These are phyloP conservation scores for Whitmania pigra DNA, from an alignment of 1,140 invertebrate genomes.

Conservation along the genomic window DNA sequence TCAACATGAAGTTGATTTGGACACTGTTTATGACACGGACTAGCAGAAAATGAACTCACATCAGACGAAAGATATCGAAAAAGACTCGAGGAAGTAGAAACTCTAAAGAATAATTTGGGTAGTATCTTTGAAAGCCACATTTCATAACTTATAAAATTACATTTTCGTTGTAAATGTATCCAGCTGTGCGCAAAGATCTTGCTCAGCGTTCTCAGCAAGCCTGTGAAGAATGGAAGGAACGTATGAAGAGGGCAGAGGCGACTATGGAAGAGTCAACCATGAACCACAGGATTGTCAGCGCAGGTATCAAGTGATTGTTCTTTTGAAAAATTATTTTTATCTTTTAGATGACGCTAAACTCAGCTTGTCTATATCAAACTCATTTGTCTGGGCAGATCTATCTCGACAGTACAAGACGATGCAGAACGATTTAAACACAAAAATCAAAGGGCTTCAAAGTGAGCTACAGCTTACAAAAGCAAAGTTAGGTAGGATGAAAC, in stretches of 20 bases:
- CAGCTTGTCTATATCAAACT: neutral
- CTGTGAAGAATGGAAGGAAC: conserved; percentile 28
- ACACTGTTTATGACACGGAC: too few relatives aligned
- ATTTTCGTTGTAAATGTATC: conserved; percentile 11
- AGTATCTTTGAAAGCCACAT: conserved; percentile 10
- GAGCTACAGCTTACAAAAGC: conserved; percentile 30
- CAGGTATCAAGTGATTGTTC: conserved; percentile 26
- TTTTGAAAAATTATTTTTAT: conserved; percentile 6
- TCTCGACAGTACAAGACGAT: conserved; percentile 40
- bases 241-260: conserved; percentile 30
- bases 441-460: conserved; percentile 34
- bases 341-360: neutral
- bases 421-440: conserved; percentile 35
- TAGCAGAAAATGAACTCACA: conserved; percentile 33
- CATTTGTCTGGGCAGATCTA: conserved; percentile 29
- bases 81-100: conserved; percentile 35
- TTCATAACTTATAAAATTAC: neutral
- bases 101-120: conserved; percentile 37
- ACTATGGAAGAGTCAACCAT: conserved; percentile 29
- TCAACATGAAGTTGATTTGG: too few relatives aligned
- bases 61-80: conserved; percentile 35
- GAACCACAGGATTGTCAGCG: conserved; percentile 34
- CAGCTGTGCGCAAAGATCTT: conserved; percentile 34
- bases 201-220: conserved; percentile 29
- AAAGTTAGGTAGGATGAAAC: conserved; percentile 29